Base-by-base conservation (phyloP, 2,888 invertebrate genomes). In the Lysandra bellargus region DNA sequence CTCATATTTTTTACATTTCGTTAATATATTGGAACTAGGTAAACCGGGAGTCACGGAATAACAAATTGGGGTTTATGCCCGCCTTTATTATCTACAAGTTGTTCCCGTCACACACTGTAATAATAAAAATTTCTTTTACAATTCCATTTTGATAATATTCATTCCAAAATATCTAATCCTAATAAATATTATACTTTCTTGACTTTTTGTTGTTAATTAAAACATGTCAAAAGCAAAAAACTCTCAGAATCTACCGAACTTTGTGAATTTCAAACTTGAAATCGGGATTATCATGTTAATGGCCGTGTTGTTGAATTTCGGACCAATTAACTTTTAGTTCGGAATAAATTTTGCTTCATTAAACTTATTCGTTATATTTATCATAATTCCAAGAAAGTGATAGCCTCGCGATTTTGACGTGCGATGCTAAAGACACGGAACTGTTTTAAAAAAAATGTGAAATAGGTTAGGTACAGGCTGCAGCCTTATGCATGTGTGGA, bases 211-310 rank as follows among this genome's bases (percentile, higher is more conserved):
- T 74, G 7, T 40, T 74, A 74, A 74, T 74, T 74, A 74, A 44
- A 74, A 74, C n/a, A 44, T 44, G 40, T 44, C 73, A 74, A 44
- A 74, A 40, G 44, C 73, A 74, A 74, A 40, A 74, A 40, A 44
- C n/a, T 40, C n/a, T n/a, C 53, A 75, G 23, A 5, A 53, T 30
- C 75, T 30, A 40, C 40, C n/a, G 4, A 75, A 75, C 30, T 75
- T 74, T 44, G n/a, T n/a, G 44, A 74, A 74, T n/a, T 74, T 44
- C 73, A 7, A 74, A 74, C 44, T 74, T 74, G 6, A 44, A n/a
- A 74, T 74, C 40, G 44, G 44, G 49, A 49, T 49, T 44, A 53
- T 75, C 49, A 44, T 23, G 44, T 49, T 75, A 75, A 75, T 49
- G 53, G 44, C 7, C 40, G 40, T 74, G 49, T 49, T 75, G 75